Base-by-base conservation (phyloP, 2,797 vertebrate species). In the Pseudochromis fuscus region DNA sequence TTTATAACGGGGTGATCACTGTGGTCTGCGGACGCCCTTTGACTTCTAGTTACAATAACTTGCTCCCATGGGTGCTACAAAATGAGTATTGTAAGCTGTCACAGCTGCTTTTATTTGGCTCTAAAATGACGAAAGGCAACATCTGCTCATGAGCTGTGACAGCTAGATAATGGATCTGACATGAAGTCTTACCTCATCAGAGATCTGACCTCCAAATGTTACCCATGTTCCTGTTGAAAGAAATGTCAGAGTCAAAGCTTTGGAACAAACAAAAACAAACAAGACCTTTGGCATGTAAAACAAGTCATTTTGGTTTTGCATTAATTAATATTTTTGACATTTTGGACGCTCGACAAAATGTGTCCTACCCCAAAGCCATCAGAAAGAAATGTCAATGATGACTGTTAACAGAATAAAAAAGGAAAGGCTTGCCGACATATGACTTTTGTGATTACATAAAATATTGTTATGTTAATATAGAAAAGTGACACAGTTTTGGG, bases 141-240 rank as follows among this genome's bases (percentile, higher is more conserved):
- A 53, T 67, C n/a, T 44, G 27, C 28, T 67, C 27, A 40, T 31
- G 48, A 53, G 31, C 50, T n/a, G 35, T 37, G 53, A 67, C 8
- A 15, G 27, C 50, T 63, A 51, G 71, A 25, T 31, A 44, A 83
- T 70, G 31, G 30, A 80, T 65, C 24, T 65, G 62, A 82, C 50
- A 23, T 33, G 2, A 65, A 1, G 16, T 83, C 95, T 95, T 90
- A 99, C 98, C 95, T 99, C 98, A 9, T 99, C 98, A 79, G 97
- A 96, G 92, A 99, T 96, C 71, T 99, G 98, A 75, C 97, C 96
- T 91, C 98, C 98, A 67, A 99, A 99, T 74, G 97, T 99, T 60
- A 99, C 96, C 98, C 98, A 99, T 0, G 98, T 99, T 88, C 98
- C 98, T 99, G 76, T 83, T 38, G 87, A 87, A 65, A 88, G 61